phyloP scores from a whole-genome alignment of 1,140 invertebrate genomes.

The Pemphigus obesinymphae region DNA sequence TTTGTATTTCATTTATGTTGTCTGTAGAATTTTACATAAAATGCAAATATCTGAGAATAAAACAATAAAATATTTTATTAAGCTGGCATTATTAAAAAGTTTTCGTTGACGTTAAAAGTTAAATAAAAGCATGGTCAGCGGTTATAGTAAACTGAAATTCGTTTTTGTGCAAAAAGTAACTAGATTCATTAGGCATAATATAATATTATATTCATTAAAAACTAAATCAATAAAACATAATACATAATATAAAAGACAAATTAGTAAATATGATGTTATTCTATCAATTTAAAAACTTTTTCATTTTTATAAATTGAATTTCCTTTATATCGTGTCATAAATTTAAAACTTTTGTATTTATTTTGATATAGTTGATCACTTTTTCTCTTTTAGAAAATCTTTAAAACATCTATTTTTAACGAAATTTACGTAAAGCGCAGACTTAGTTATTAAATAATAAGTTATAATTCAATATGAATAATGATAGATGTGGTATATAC shows the following conservation, averaged over 20 bases:
- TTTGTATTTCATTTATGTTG: background rate
- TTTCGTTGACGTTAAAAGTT: background rate
- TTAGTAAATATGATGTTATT: background rate
- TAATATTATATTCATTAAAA: background rate
- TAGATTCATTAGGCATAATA: background rate
- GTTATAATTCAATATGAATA: background rate
- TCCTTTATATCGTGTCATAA: background rate
- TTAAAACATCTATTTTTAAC: background rate
- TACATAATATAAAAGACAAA: background rate
- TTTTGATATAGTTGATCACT: background rate
- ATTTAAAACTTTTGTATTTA: constrained; percentile 9
- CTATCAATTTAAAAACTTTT: background rate
- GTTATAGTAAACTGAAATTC: background rate
- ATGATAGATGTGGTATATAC: background rate
- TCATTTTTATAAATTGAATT: background rate
- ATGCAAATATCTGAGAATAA: constrained; percentile 2
- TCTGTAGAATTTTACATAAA: background rate
- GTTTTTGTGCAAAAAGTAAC: background rate
- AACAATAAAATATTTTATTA: background rate
- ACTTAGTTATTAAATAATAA: background rate
- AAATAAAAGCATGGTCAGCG: background rate
- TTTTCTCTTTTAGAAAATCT: background rate
- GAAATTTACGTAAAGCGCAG: background rate
- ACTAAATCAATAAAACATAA: background rate
- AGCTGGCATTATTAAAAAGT: background rate